phyloP scores from a whole-genome alignment of 2,797 vertebrate species.

The Discoglossus pictus region DNA sequence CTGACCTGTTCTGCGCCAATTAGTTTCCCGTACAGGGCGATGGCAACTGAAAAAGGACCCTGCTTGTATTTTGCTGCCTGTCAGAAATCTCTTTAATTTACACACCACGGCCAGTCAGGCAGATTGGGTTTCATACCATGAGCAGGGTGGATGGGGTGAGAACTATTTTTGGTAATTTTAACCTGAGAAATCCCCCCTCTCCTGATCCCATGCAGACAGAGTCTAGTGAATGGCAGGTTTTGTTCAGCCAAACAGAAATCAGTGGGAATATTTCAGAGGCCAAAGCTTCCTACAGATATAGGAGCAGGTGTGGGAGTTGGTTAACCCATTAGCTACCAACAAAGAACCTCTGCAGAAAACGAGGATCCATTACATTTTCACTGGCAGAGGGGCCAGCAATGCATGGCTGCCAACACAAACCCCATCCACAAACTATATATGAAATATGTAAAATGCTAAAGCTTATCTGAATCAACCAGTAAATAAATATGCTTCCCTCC shows the following conservation, averaged over 20 bases:
- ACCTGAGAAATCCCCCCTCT: constrained; percentile 46
- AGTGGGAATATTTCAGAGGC: constrained; percentile 3
- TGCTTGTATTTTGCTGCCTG: constrained; percentile 30
- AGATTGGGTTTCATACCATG: constrained; percentile 36
- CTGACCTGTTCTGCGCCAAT: constrained; percentile 37
- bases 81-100: constrained; percentile 42
- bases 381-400: too few species aligned
- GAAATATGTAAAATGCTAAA: too few species aligned
- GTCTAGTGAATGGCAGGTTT: constrained; percentile 29
- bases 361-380: too few species aligned
- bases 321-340: not conserved
- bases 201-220: constrained; percentile 42
- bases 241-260: constrained; percentile 30
- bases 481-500: too few species aligned
- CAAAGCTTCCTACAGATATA: constrained; percentile 3
- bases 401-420: too few species aligned
- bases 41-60: constrained; percentile 28
- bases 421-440: too few species aligned
- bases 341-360: too few species aligned
- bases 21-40: constrained; percentile 26
- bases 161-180: constrained; percentile 47
- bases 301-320: constrained; percentile 22
- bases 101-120: constrained; percentile 24
- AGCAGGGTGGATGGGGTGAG: constrained; percentile 29
- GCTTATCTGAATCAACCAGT: too few species aligned